Base-by-base conservation (phyloP, 2,888 invertebrate genomes). In the Dryobota labecula region DNA sequence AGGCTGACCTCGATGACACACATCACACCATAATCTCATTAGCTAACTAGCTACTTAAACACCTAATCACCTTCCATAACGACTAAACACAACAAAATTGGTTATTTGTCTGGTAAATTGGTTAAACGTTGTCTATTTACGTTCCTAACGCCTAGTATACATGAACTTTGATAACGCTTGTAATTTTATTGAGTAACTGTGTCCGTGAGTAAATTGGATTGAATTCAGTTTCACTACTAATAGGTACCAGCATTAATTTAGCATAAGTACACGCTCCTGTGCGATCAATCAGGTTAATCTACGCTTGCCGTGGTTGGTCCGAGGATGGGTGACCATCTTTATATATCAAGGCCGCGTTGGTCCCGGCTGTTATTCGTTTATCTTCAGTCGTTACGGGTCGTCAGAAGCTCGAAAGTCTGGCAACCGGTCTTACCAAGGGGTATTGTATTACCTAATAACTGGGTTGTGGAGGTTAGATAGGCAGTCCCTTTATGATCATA, bases 21-120 rank as follows among this genome's bases (percentile, higher is more conserved):
- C 54, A 54, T 70, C 2, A 38, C 15, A 24, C 13, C 7, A 49
- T 71, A 57, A 71, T 41, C 30, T 41, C 11, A 58, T 71, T 72
- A 58, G 15, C n/a, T 8, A 41, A 47, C 20, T 33, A 13, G 24
- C 70, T 64, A 49, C 30, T 47, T 38, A 71, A 41, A 47, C 15
- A 56, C 57, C 9, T 56, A 30, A 57, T 57, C 9, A 70, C 49
- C 33, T 58, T 33, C 8, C 9, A 9, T 72, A 72, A 58, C 7
- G 30, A 47, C 47, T 71, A 15, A 24, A 70, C 18, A 70, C 41
- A 41, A 30, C 8, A 5, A 69, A 69, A 27, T 27, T 49, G 8
- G 15, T 41, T 33, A 43, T 24, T 4, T 38, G n/a, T 8, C 5
- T 43, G 6, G 20, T 24, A 24, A 24, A 47, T n/a, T 45, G 43